Evolutionary conservation across 2,113 vertebrate species (phyloP), one percentile per base, ranked within the genome.

Genomic region (Ranitomeya imitator): DNA sequence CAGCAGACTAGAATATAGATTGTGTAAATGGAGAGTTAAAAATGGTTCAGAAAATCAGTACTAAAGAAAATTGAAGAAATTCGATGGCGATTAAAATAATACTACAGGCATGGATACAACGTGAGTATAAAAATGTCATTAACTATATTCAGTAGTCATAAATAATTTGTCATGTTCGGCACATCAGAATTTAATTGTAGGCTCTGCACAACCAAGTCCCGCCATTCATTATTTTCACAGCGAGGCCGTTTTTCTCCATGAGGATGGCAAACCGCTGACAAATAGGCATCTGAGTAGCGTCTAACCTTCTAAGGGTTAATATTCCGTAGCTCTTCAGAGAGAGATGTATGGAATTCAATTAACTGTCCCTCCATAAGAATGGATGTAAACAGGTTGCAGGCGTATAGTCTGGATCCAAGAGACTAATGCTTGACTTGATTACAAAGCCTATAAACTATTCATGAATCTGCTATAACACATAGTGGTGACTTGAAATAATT

Each of bases 271-370:
- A 83, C 14, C 54, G 2, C n/a, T 83, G 61, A 69, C 11, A 87
- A 59, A 79, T 65, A 52, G 65, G 61, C 69, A 21, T 57, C 51
- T 23, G 7, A 13, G 77, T 54, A 79, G 14, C n/a, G 26, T 55
- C n/a, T 3, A 74, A 54, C 15, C 69, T 23, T 73, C 67, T 31
- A 16, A 76, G 84, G 16, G 65, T 61, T 82, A 87, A 87, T 74
- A 61, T 74, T 67, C 67, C 13, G 65, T 54, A 61, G 86, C 55
- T 69, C 65, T 67, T 65, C 45, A 21, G 19, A 83, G 69, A 61
- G 65, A 74, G 73, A 74, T 83, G 61, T 88, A 83, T 82, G 65
- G 79, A 83, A 88, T 74, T 82, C 73, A 82, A 87, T 87, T 80
- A 73, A 80, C 52, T 18, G 12, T 73, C 26, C 63, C 78, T 80